A percentile compares a stretch with the other conserved stretches of the same genome.
Conservation (phyloP, 2,797 vertebrate genomes). For the Halcyon chelicuti region DNA sequence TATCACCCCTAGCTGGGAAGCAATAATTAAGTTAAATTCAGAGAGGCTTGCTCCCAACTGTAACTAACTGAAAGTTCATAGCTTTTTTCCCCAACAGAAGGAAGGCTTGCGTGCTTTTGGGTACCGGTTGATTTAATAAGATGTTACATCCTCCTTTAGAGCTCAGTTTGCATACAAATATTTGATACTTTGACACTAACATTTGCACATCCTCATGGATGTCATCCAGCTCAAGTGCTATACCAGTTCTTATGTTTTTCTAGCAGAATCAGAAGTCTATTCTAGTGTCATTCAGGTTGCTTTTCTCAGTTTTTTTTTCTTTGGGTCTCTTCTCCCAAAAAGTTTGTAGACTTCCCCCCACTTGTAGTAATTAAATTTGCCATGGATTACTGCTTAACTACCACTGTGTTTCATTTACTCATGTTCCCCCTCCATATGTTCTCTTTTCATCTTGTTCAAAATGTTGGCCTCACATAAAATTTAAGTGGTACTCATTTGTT, state of each 20-base stretch:
- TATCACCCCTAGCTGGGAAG: not conserved
- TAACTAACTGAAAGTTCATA: not conserved
- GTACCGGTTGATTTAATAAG: not conserved
- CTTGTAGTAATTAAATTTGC: not conserved
- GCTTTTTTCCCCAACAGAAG: not conserved
- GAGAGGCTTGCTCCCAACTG: not conserved
- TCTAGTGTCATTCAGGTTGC: not conserved
- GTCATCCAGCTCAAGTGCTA: not conserved
- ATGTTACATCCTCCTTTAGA: not conserved
- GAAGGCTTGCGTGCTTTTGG: not conserved
- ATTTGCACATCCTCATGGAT: not conserved
- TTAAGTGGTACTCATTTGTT: not conserved
- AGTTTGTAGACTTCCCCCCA: not conserved
- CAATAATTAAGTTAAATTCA: not conserved
- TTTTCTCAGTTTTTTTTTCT: not conserved
- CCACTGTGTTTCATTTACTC: not conserved
- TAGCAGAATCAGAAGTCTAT: not conserved
- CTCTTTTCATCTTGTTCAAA: not conserved
- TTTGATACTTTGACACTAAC: not conserved
- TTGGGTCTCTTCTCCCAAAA: not conserved
- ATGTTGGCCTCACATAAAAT: not conserved
- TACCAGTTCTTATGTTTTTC: not conserved
- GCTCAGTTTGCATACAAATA: not conserved
- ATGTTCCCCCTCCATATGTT: rapidly evolving
- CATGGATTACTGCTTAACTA: not conserved